Conservation (phyloP, 1,140 invertebrate genomes). For the Formica exsecta region DNA sequence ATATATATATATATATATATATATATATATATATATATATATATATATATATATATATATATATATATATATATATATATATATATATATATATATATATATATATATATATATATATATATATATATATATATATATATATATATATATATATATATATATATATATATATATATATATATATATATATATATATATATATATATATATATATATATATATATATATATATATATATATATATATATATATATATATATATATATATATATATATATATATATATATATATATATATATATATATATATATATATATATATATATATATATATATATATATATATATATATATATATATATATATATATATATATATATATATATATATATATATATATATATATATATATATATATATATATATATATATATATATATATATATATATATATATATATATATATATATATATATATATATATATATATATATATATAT, state of each 20-base stretch:
- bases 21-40: not conserved
- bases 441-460: not conserved
- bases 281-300: not conserved
- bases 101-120: not conserved
- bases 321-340: not conserved
- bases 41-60: not conserved
- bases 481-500: not conserved
- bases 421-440: not conserved
- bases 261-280: not conserved
- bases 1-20: not conserved
- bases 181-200: not conserved
- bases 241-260: not conserved
- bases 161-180: not conserved
- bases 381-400: not conserved
- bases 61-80: not conserved
- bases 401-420: not conserved
- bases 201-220: not conserved
- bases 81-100: not conserved
- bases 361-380: not conserved
- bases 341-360: not conserved
- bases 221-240: not conserved
- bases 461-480: not conserved
- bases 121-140: not conserved
- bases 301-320: not conserved
- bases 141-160: not conserved